Evolutionary conservation across 2,797 vertebrate species (phyloP).

Genomic region (Hydrolagus colliei): DNA sequence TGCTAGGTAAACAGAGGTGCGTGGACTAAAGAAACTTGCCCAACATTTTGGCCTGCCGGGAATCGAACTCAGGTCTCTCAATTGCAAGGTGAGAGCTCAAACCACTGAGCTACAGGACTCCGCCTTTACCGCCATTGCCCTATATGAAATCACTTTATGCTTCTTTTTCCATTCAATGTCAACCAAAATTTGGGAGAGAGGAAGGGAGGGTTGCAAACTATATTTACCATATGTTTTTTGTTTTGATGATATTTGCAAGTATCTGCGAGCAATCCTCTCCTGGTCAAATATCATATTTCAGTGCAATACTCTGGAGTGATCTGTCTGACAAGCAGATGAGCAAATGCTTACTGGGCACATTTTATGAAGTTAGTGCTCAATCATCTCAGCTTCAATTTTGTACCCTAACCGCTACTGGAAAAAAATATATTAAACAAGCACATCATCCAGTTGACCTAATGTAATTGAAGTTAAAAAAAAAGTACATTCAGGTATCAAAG

Average conservation of each 20-base stretch:
- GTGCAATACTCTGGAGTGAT: background rate
- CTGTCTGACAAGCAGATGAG: conserved; percentile 5
- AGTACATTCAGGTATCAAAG: conserved; percentile 1
- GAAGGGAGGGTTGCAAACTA: background rate
- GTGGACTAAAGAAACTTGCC: no score
- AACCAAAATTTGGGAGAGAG: background rate
- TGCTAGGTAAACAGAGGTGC: no score
- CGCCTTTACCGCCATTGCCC: background rate
- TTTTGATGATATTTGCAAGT: background rate
- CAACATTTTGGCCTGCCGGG: no score
- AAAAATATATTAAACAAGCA: background rate
- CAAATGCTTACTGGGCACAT: background rate
- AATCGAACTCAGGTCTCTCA: no score
- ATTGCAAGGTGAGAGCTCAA: no score
- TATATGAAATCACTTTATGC: background rate
- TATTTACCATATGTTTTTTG: background rate
- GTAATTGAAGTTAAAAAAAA: background rate
- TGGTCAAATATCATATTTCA: background rate
- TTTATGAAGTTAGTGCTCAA: background rate
- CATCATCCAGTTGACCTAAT: background rate
- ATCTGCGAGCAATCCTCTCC: background rate
- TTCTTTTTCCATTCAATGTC: background rate
- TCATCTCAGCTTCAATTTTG: background rate
- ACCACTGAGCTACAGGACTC: no score
- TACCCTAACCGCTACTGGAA: background rate